phyloP scores from a whole-genome alignment of 2,888 invertebrate genomes.

The Diloba caeruleocephala region DNA sequence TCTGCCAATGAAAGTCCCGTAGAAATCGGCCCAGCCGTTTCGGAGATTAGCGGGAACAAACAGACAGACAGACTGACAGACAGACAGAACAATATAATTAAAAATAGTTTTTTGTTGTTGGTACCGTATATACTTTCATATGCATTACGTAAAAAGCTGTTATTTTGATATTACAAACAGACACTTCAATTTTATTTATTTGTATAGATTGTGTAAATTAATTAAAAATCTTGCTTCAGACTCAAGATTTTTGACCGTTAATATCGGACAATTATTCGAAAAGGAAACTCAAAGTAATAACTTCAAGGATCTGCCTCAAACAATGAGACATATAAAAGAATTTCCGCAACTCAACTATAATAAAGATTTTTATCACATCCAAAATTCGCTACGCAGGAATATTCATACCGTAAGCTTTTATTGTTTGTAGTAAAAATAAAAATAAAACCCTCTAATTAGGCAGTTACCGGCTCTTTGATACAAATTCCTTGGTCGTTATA shows the following conservation, averaged over 20 bases:
- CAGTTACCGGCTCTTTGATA: slow-evolving; percentile 60
- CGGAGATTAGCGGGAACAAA: no score
- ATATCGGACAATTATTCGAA: neutral
- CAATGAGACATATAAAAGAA: slow-evolving; percentile 31
- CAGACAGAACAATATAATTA: no score
- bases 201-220: no score
- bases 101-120: no score
- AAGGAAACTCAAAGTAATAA: neutral
- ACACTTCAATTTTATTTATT: no score
- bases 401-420: slow-evolving; percentile 53
- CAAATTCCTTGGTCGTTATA: slow-evolving; percentile 63
- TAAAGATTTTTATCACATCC: slow-evolving; percentile 46
- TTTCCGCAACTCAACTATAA: slow-evolving; percentile 41
- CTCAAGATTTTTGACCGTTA: neutral
- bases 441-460: slow-evolving; percentile 63
- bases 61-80: no score
- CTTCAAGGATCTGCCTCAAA: slow-evolving; percentile 4
- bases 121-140: no score
- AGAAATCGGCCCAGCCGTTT: no score
- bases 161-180: no score
- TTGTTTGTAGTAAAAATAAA: slow-evolving; percentile 38
- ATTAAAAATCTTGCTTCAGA: no score
- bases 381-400: slow-evolving; percentile 48
- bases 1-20: no score
- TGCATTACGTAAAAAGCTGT: no score